Conservation (phyloP, 2,888 invertebrate species). For the Octonoba sinensis region DNA sequence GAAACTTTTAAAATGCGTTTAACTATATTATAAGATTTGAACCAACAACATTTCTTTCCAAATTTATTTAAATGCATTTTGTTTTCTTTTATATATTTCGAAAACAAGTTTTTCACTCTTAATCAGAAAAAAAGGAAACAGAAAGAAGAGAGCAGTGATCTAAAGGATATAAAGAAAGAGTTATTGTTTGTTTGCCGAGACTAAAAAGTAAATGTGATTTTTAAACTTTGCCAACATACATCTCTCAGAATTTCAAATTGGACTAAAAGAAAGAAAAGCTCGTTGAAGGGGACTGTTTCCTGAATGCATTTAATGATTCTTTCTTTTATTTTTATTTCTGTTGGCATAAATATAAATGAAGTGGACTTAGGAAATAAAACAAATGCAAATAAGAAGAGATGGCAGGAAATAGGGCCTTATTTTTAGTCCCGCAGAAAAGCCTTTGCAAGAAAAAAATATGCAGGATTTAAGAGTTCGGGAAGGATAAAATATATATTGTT, state of each 20-base stretch:
- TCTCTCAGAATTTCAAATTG: slow-evolving; percentile 14
- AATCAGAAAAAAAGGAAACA: too few species aligned
- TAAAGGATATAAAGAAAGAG: too few species aligned
- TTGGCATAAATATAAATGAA: slow-evolving; percentile 47
- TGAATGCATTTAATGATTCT: slow-evolving; percentile 15
- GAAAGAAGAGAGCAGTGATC: too few species aligned
- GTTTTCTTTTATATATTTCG: neutral
- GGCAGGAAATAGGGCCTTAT: slow-evolving; percentile 35
- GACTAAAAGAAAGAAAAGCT: slow-evolving; percentile 26
- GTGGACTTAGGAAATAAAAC: slow-evolving; percentile 33
- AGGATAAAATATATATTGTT: slow-evolving; percentile 32
- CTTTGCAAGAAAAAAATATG: slow-evolving; percentile 15
- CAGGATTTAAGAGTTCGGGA: slow-evolving; percentile 43
- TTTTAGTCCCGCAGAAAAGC: slow-evolving; percentile 18
- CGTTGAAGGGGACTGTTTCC: slow-evolving; percentile 6
- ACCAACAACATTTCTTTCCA: neutral
- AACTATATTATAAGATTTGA: too few species aligned
- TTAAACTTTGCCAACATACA: slow-evolving; percentile 8
- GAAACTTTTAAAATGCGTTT: too few species aligned
- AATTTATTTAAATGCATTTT: neutral
- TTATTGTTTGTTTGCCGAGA: too few species aligned
- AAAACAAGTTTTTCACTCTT: neutral
- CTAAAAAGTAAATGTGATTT: slow-evolving; percentile 5
- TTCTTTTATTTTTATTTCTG: neutral
- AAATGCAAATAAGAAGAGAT: slow-evolving; percentile 14